Conservation (phyloP, 2,113 vertebrate species). For the Eurystomus gularis region DNA sequence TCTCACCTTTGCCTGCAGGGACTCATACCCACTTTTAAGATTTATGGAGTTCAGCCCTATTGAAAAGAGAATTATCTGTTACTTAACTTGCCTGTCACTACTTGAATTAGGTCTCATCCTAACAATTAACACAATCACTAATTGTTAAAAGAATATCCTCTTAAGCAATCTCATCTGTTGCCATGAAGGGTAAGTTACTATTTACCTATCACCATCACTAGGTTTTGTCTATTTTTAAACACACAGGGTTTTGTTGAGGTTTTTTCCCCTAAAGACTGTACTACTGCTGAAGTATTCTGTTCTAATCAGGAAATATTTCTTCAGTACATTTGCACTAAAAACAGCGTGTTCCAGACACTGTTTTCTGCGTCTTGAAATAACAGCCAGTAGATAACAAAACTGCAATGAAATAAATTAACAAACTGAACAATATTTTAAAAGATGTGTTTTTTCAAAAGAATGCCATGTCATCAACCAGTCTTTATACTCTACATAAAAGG, state of each 20-base stretch:
- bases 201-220: background rate
- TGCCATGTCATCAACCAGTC: background rate
- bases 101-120: background rate
- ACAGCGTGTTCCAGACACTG: background rate
- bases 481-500: background rate
- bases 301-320: slow-evolving; percentile 18
- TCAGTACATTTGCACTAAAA: background rate
- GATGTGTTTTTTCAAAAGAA: background rate
- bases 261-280: background rate
- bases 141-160: background rate
- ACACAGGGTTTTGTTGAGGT: background rate
- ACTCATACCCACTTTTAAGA: background rate
- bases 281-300: background rate
- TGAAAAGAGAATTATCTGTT: background rate
- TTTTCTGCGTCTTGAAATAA: background rate
- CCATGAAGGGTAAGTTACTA: background rate
- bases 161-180: background rate
- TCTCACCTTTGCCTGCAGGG: background rate
- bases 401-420: background rate
- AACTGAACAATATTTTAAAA: background rate
- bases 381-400: background rate
- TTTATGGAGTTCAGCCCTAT: background rate
- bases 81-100: background rate
- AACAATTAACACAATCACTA: background rate
- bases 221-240: background rate